phyloP scores from a whole-genome alignment of 2,113 vertebrate genomes.

The Barnardius zonarius region DNA sequence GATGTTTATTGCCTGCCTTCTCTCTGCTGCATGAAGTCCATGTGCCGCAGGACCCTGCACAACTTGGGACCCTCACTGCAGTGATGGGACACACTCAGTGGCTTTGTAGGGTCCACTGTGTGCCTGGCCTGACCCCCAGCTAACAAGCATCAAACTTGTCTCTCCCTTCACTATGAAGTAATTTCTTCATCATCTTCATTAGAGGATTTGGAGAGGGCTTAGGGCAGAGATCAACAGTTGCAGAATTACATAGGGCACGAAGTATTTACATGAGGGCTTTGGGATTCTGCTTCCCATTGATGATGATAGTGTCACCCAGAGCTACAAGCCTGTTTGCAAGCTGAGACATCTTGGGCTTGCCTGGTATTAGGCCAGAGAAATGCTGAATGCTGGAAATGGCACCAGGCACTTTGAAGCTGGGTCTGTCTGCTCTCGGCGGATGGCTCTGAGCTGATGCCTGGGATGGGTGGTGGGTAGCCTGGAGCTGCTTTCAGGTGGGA shows the following conservation, averaged over 20 bases:
- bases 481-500: not conserved
- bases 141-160: not conserved
- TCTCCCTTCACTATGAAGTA: not conserved
- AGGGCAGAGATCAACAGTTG: not conserved
- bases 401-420: not conserved
- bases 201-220: not conserved
- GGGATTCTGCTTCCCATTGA: not conserved
- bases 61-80: not conserved
- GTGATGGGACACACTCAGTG: not conserved
- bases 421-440: accelerated
- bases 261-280: not conserved
- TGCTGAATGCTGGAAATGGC: not conserved
- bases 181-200: not conserved
- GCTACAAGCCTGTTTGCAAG: not conserved
- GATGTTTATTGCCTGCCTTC: not conserved
- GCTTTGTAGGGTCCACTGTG: no score
- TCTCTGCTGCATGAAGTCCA: not conserved
- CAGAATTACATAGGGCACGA: not conserved
- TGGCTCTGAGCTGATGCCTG: not conserved
- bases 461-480: not conserved
- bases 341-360: not conserved
- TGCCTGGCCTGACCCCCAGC: not conserved
- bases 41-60: not conserved
- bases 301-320: not conserved
- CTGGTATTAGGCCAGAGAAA: not conserved